A percentile compares a stretch with the other conserved stretches of the same genome.
Evolutionary conservation across 2,113 vertebrate genomes (phyloP).

Genomic region (Tylochromis polylepis): DNA sequence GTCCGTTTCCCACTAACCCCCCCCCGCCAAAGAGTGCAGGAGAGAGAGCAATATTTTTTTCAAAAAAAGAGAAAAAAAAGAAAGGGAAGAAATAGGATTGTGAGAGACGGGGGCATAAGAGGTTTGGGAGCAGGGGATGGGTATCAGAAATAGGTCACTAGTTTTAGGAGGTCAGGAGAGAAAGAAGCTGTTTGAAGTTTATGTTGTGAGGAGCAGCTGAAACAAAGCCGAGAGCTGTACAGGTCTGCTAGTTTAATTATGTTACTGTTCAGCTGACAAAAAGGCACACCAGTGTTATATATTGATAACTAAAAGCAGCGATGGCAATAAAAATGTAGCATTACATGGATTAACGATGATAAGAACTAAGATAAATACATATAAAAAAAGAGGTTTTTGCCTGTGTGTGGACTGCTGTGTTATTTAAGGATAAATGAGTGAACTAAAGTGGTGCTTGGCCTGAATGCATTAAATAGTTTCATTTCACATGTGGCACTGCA

Average conservation of each 20-base stretch:
- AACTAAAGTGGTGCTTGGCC: neutral
- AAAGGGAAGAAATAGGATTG: constrained; percentile 69
- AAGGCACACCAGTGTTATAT: neutral
- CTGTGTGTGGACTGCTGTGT: neutral
- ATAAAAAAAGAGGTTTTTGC: neutral
- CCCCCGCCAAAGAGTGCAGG: constrained; percentile 68
- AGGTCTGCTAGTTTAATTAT: neutral
- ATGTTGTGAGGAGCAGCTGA: constrained; percentile 2
- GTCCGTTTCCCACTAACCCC: constrained; percentile 96
- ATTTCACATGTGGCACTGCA: too few relatives aligned
- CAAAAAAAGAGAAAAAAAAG: constrained; percentile 49
- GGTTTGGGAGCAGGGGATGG: constrained; percentile 25
- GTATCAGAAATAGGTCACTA: constrained; percentile 59
- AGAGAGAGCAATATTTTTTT: constrained; percentile 60
- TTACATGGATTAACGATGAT: neutral
- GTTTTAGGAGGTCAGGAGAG: constrained; percentile 40
- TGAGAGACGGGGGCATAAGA: constrained; percentile 61
- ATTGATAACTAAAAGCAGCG: neutral
- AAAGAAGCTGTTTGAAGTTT: constrained; percentile 28
- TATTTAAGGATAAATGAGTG: neutral
- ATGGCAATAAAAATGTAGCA: neutral
- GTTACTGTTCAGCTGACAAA: neutral
- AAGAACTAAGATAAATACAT: neutral
- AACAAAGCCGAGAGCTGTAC: neutral
- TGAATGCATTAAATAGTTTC: neutral